Evolutionary conservation across 2,797 vertebrate species (phyloP), one percentile per base, ranked within the genome.

Genomic region (Pseudochaenichthys georgianus): DNA sequence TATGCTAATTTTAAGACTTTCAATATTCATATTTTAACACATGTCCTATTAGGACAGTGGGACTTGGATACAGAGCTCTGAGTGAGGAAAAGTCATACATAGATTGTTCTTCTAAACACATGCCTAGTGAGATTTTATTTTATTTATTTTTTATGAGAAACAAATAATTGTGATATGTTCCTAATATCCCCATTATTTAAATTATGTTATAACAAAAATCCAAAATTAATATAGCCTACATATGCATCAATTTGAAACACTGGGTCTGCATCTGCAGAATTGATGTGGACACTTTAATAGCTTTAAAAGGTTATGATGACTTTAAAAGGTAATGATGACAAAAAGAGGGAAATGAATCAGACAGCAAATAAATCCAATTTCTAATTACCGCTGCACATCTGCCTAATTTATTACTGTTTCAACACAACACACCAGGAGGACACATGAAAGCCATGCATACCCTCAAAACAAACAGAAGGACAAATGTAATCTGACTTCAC

Each of bases 401-500:
- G 45, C 12, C 51, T 48, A 59, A 84, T 80, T 81, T 53, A 80
- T 82, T 19, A 57, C 9, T 8, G 31, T 74, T 74, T 77, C 83
- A 81, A 68, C 71, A 59, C 61, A 75, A 82, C 68, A 47, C 34
- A 19, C 13, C 60, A 28, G 7, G 89, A 82, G 74, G 77, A 80
- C 60, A 55, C n/a, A 91, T 89, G 45, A 83, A 84, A 74, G 72
- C 73, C 73, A 69, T 0, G 5, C 41, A 60, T 75, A 13, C 57
- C 84, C 75, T 83, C 53, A 28, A 80, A 84, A 74, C 80, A 78
- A 77, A 83, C 57, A 59, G 41, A 68, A 28, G 57, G 64, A 64
- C 42, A 47, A 78, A 89, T 89, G 42, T 81, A 67, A 76, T 48
- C 51, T 81, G 65, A 85, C 87, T 90, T 81, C 67, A 69, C 54